These are phyloP conservation scores for Gymnothorax javanicus DNA, from an alignment of 2,797 vertebrate genomes.

Conservation along the genomic window DNA sequence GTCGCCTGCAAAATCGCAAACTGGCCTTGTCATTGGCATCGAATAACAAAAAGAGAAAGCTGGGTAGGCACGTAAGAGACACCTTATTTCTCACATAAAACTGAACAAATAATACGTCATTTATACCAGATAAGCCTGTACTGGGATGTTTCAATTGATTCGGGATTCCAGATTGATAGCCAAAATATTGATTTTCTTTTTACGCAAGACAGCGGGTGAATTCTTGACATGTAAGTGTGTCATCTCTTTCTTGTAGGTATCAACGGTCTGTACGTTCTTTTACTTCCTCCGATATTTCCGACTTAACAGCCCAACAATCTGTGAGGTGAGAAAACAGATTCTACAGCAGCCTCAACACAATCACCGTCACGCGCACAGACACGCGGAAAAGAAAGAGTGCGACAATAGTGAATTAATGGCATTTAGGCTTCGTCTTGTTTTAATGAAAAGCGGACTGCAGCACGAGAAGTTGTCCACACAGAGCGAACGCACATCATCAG, in stretches of 20 bases:
- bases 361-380: neutral
- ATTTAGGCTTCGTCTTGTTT: neutral
- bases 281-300: neutral
- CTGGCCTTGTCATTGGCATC: conserved; percentile 11
- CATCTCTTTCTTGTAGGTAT: neutral
- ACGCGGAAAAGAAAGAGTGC: neutral
- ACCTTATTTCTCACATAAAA: neutral
- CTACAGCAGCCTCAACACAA: neutral
- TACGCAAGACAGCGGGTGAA: neutral
- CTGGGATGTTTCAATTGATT: neutral
- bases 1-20: conserved; percentile 12
- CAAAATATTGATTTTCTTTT: neutral
- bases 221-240: neutral
- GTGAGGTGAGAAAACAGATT: neutral
- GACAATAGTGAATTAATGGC: neutral
- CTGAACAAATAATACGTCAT: neutral
- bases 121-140: neutral
- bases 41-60: conserved; percentile 4
- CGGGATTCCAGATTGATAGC: neutral
- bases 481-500: neutral
- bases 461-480: neutral
- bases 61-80: neutral
- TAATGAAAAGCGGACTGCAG: conserved; percentile 1
- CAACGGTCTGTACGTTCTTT: neutral
- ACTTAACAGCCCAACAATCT: neutral